Evolutionary conservation across 2,888 invertebrate species (phyloP), one percentile per base, ranked within the genome.

Genomic region (Alentia gelatinosa): DNA sequence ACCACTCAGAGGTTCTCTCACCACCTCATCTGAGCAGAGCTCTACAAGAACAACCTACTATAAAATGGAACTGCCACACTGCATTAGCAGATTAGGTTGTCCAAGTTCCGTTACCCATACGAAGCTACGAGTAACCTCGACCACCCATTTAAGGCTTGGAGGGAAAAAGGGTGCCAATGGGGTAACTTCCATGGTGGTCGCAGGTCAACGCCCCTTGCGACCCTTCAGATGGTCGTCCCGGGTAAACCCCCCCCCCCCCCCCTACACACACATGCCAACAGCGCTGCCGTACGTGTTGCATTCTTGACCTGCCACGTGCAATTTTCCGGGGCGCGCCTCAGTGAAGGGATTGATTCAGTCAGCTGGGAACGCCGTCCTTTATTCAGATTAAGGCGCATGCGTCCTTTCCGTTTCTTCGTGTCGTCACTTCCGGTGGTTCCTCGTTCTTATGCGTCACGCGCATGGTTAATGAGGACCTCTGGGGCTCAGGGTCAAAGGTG

Each of bases 251-350:
- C 35, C 79, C 37, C 79, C 23, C 79, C 79, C 79, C 35, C 39
- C 79, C 79, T 37, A 0, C 79, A 35, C 79, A 15, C 35, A 37
- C 79, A 79, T 39, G 23, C 79, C 79, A 12, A 7, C 12, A 79
- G 79, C 79, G n/a, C n/a, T n/a, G n/a, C n/a, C n/a, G n/a, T n/a
- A 79, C 79, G 79, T 79, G 79, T 79, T 79, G 79, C 79, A 79
- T 79, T 79, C 37, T 39, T 79, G 79, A 39, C 79, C 79, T 79
- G 79, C 79, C 79, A 39, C 37, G 26, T 39, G 39, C 79, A 79
- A 79, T 79, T 79, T 39, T 39, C 74, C 33, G 30, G 30, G 30
- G 37, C 37, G 19, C 79, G 23, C 79, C 26, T 19, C 79, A 12
- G 37, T 3, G 15, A 0, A 1, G 35, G 39, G 79, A 79, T 79